A percentile compares a stretch with the other conserved stretches of the same genome.
Conservation (phyloP, 1,140 invertebrate species). For the Trachymyrmex septentrionalis region DNA sequence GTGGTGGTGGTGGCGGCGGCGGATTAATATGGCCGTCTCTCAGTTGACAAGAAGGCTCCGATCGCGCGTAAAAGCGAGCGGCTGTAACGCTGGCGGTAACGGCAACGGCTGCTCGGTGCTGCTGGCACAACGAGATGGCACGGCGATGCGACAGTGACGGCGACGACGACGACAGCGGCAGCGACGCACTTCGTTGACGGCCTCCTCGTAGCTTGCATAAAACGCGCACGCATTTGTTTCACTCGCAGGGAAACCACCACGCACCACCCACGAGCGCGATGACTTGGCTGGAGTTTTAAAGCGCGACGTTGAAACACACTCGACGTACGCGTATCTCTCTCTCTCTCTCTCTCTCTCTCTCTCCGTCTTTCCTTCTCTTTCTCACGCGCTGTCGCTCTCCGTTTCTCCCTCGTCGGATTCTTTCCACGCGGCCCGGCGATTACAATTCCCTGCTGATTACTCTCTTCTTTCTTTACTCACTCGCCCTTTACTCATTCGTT, state of each 20-base stretch:
- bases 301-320: conserved; percentile 26
- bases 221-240: conserved; percentile 74
- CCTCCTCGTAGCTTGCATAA: conserved; percentile 56
- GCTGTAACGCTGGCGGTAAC: neutral
- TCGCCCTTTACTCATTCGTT: too few species aligned
- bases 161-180: conserved; percentile 31
- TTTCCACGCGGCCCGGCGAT: conserved; percentile 60
- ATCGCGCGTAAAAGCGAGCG: conserved; percentile 62
- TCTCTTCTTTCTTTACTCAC: neutral
- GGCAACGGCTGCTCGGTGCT: conserved; percentile 17
- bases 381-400: conserved; percentile 24
- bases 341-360: neutral
- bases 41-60: conserved; percentile 79
- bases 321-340: conserved; percentile 12
- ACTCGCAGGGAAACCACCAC: conserved; percentile 64
- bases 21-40: conserved; percentile 84
- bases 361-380: conserved; percentile 32
- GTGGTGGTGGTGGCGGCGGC: conserved; percentile 64
- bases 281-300: neutral
- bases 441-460: neutral
- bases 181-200: conserved; percentile 37
- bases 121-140: conserved; percentile 22
- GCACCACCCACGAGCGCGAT: conserved; percentile 65
- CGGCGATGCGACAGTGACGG: conserved; percentile 39
- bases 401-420: conserved; percentile 60